phyloP scores from a whole-genome alignment of 2,113 vertebrate genomes.

The Nerophis ophidion region DNA sequence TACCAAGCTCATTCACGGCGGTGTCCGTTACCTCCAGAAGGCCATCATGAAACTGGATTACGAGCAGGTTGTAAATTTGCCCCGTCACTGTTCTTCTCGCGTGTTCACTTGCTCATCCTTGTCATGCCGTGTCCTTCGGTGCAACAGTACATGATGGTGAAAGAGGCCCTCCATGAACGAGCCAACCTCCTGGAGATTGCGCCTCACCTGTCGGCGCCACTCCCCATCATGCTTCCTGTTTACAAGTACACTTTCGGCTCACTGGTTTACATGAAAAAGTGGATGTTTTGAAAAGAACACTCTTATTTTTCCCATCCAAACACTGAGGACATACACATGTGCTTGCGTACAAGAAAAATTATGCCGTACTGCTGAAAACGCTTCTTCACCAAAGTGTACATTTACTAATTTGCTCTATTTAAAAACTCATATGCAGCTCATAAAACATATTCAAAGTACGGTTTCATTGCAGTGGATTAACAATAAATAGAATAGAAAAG shows the following conservation, averaged over 20 bases:
- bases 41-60: constrained; percentile 94
- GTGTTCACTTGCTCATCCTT: accelerated
- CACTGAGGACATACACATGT: too few species aligned
- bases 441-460: too few species aligned
- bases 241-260: constrained; percentile 79
- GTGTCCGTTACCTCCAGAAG: constrained; percentile 96
- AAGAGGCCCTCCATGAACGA: constrained; percentile 89
- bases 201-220: constrained; percentile 84
- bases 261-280: too few species aligned
- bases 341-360: too few species aligned
- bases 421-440: too few species aligned
- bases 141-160: constrained; percentile 92
- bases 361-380: too few species aligned
- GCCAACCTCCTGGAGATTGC: constrained; percentile 90
- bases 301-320: too few species aligned
- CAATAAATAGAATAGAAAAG: too few species aligned
- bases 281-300: too few species aligned
- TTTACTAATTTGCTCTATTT: too few species aligned
- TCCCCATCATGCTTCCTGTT: constrained; percentile 96
- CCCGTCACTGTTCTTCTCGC: not conserved
- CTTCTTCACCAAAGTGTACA: too few species aligned
- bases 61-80: constrained; percentile 77
- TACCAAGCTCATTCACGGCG: constrained; percentile 96
- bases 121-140: not conserved
- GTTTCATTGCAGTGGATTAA: too few species aligned